Conservation (phyloP, 2,113 vertebrate genomes). For the Dicaeum eximium region DNA sequence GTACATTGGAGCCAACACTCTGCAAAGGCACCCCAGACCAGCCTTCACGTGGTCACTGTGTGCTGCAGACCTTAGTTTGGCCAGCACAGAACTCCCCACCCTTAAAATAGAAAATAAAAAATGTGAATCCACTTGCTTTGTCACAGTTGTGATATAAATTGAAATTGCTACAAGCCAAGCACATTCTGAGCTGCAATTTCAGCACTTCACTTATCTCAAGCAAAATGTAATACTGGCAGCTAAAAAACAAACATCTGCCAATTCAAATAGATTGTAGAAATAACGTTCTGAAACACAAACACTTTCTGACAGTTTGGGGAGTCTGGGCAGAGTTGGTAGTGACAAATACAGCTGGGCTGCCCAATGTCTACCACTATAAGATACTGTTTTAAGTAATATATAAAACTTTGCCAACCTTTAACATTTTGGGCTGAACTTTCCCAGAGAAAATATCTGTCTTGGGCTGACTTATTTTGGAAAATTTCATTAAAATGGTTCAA, state of each 20-base stretch:
- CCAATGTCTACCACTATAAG: not conserved
- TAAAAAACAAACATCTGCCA: constrained; percentile 62
- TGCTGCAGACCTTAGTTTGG: not conserved
- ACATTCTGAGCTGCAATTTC: constrained; percentile 33
- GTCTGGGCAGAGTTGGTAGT: constrained; percentile 12
- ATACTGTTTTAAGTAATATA: not conserved
- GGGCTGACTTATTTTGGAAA: constrained; percentile 38
- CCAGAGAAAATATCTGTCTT: constrained; percentile 12
- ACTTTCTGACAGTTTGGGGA: constrained; percentile 42
- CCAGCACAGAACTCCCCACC: not conserved
- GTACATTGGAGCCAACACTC: accelerated
- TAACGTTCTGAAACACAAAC: constrained; percentile 51
- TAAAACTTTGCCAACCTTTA: constrained; percentile 24
- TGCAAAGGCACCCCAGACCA: not conserved
- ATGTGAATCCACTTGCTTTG: not conserved
- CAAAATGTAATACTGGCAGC: constrained; percentile 42
- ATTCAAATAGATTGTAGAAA: constrained; percentile 38
- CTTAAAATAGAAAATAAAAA: not conserved
- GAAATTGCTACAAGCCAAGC: constrained; percentile 14
- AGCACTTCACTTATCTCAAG: constrained; percentile 50
- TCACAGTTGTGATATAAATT: not conserved
- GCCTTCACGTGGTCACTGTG: not conserved
- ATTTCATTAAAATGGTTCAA: not conserved
- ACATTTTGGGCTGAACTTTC: constrained; percentile 29
- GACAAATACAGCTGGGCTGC: not conserved